Evolutionary conservation across 2,113 vertebrate species (phyloP).

Genomic region (Nannobrachium achirus): DNA sequence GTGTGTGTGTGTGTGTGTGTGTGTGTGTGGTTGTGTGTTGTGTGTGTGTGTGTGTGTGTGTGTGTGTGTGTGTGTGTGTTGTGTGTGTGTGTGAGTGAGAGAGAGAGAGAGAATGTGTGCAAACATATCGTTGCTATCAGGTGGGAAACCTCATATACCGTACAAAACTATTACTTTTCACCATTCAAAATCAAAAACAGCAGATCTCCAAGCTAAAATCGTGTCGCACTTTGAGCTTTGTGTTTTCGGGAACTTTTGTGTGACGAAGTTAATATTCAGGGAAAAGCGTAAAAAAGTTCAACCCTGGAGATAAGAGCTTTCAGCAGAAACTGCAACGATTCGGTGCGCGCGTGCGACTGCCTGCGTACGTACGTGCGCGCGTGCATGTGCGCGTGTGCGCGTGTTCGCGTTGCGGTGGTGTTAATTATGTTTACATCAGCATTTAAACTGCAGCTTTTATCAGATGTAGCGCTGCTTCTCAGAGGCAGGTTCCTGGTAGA

Average conservation of each 20-base stretch:
- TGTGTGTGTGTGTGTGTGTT: background rate
- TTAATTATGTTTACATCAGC: conserved; percentile 82
- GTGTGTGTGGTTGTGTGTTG: background rate
- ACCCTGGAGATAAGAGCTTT: no score
- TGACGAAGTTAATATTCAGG: no score
- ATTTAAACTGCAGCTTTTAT: conserved; percentile 74
- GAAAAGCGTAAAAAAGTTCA: no score
- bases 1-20: conserved; percentile 4
- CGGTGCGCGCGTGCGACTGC: background rate
- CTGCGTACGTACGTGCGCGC: background rate
- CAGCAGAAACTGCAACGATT: no score
- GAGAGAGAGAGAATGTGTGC: no score
- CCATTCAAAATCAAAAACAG: no score
- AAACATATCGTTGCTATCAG: no score
- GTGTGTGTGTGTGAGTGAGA: background rate
- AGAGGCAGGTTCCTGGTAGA: conserved; percentile 74
- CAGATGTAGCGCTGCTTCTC: conserved; percentile 71
- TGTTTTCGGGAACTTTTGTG: no score
- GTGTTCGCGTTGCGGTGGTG: conserved; percentile 33
- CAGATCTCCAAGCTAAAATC: no score
- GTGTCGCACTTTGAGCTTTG: no score
- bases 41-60: conserved; percentile 1
- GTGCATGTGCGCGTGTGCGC: conserved; percentile 2
- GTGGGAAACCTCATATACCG: no score
- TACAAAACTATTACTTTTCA: no score